Evolutionary conservation across 2,797 vertebrate species (phyloP).

Genomic region (Yasuhikotakia modesta): DNA sequence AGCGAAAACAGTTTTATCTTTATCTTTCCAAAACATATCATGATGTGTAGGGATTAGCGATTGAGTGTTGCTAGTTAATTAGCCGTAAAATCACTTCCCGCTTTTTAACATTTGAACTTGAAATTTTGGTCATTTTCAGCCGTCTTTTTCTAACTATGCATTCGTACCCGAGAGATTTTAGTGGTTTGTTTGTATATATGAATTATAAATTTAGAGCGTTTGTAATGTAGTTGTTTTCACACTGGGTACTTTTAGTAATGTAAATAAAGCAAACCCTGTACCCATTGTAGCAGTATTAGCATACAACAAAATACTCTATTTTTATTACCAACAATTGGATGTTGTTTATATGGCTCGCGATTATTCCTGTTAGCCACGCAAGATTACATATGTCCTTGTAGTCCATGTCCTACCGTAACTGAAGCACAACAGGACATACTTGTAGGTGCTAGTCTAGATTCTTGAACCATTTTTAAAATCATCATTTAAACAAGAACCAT

Average conservation of each 20-base stretch:
- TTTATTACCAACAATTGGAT: constrained; percentile 73
- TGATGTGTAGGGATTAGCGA: constrained; percentile 65
- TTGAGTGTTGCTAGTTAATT: constrained; percentile 49
- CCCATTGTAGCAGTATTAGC: constrained; percentile 71
- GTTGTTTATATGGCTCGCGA: constrained; percentile 65
- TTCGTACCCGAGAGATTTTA: constrained; percentile 80
- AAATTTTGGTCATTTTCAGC: constrained; percentile 66
- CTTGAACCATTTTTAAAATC: constrained; percentile 54
- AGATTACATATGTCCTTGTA: constrained; percentile 71
- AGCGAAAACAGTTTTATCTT: constrained; percentile 71
- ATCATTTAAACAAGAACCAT: constrained; percentile 68
- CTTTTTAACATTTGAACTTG: constrained; percentile 66
- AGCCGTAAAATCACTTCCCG: constrained; percentile 60
- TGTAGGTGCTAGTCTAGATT: constrained; percentile 77
- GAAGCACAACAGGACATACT: constrained; percentile 77
- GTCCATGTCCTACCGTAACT: constrained; percentile 68
- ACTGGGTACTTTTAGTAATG: constrained; percentile 71
- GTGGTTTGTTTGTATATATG: constrained; percentile 65
- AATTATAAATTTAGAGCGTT: constrained; percentile 65
- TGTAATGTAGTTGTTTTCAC: constrained; percentile 68
- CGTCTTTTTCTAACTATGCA: constrained; percentile 81
- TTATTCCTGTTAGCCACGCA: constrained; percentile 76
- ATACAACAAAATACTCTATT: constrained; percentile 70
- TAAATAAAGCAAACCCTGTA: constrained; percentile 72
- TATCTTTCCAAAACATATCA: constrained; percentile 74